Evolutionary conservation across 2,888 invertebrate genomes (phyloP).

Genomic region (Ichneumon xanthorius): DNA sequence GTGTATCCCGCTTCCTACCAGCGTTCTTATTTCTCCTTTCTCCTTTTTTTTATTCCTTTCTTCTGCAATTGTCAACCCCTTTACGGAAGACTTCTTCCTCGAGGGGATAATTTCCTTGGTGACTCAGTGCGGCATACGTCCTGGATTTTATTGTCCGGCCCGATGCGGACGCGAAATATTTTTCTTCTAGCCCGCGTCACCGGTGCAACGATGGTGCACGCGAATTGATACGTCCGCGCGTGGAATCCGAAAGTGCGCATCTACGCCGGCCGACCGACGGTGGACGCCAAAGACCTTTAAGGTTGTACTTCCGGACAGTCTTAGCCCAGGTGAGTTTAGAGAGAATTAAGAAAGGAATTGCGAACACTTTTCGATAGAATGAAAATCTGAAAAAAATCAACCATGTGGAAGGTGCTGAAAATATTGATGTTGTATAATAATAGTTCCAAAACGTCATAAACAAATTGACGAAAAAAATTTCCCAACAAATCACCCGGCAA

Average conservation of each 20-base stretch:
- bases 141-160: constrained; percentile 8
- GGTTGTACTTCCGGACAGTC: too few species aligned
- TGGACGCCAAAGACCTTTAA: constrained; percentile 75
- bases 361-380: too few species aligned
- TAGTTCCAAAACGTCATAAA: too few species aligned
- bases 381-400: too few species aligned
- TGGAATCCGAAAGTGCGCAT: background rate
- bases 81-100: constrained; percentile 72
- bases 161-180: background rate
- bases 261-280: constrained; percentile 3
- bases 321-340: too few species aligned
- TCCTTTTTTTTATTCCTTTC: constrained; percentile 20
- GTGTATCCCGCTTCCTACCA: constrained; percentile 69
- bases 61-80: constrained; percentile 72
- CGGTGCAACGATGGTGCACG: background rate
- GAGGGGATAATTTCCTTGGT: constrained; percentile 53
- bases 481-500: too few species aligned
- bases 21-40: constrained; percentile 45
- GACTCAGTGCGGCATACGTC: background rate
- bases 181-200: background rate
- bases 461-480: too few species aligned
- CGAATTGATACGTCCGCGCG: background rate
- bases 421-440: too few species aligned
- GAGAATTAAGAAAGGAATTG: too few species aligned
- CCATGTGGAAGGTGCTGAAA: too few species aligned